These are phyloP conservation scores for Alethe castanea DNA, from an alignment of 2,113 vertebrate species.

Conservation along the genomic window DNA sequence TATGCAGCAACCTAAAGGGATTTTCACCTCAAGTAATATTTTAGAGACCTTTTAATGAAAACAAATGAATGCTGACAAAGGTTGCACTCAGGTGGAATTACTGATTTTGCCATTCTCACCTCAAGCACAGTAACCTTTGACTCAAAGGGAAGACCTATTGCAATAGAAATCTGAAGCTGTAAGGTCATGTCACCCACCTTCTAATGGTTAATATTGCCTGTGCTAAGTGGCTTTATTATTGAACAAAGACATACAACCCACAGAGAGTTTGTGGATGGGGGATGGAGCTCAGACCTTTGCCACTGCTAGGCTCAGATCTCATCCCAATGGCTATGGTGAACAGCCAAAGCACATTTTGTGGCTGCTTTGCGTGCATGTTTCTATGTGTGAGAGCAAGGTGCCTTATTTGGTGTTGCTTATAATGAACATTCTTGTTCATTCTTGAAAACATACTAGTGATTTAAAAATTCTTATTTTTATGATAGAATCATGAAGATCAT, in stretches of 20 bases:
- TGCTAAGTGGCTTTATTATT: background rate
- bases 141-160: background rate
- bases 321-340: background rate
- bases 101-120: background rate
- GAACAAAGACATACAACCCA: background rate
- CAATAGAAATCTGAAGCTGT: background rate
- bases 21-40: background rate
- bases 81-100: background rate
- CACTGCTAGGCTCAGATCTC: background rate
- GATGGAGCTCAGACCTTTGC: background rate
- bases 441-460: background rate
- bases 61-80: background rate
- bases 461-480: background rate
- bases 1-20: background rate
- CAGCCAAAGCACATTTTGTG: background rate
- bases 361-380: background rate
- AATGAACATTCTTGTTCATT: background rate
- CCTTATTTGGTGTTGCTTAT: background rate
- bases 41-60: background rate
- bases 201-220: background rate
- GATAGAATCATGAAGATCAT: background rate
- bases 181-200: background rate
- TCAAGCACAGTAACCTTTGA: background rate
- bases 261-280: background rate
- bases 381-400: no score